Evolutionary conservation across 2,113 vertebrate genomes (phyloP).

Genomic region (Gallinago paraguaiae): DNA sequence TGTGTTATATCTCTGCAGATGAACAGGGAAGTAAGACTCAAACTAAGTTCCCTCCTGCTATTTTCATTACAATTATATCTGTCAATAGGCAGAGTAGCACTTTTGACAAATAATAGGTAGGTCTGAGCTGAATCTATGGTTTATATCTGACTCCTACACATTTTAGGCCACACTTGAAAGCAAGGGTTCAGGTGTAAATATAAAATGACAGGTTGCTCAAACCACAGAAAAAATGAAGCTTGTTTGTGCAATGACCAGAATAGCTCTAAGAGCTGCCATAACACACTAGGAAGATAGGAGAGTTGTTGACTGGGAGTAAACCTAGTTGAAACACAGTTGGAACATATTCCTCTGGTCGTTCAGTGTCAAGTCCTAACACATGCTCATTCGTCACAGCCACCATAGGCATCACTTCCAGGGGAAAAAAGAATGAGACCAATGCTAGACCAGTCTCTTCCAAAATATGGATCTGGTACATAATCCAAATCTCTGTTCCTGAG

Average conservation of each 20-base stretch:
- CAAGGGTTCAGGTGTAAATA: not conserved
- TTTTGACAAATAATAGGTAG: not conserved
- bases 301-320: not conserved
- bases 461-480: not conserved
- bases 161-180: not conserved
- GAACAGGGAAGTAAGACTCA: not conserved
- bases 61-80: not conserved
- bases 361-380: not conserved
- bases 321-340: not conserved
- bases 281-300: not conserved
- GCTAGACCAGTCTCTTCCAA: not conserved
- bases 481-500: not conserved
- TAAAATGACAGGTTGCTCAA: constrained; percentile 4
- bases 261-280: not conserved
- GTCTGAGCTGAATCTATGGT: not conserved
- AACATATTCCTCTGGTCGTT: not conserved
- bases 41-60: not conserved
- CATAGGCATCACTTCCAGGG: not conserved
- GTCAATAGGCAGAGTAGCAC: not conserved
- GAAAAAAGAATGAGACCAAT: not conserved
- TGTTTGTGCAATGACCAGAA: not conserved
- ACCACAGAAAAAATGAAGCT: not conserved
- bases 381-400: not conserved
- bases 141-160: not conserved
- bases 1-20: not conserved